phyloP scores from a whole-genome alignment of 2,888 invertebrate species.

The Watsonalla cultraria region DNA sequence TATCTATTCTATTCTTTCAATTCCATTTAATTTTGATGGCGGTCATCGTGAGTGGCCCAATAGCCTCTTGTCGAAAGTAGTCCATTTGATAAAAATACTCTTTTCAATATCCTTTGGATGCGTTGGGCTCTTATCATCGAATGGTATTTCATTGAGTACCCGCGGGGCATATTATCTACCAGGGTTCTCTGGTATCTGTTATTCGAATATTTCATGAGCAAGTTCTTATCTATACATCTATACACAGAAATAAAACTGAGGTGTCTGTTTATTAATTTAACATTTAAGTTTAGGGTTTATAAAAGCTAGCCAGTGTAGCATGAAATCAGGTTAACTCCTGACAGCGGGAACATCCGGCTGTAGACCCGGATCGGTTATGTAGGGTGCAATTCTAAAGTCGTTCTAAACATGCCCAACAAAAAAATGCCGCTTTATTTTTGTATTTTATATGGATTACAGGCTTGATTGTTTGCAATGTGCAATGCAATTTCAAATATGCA shows the following conservation, averaged over 20 bases:
- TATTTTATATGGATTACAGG: too few species aligned
- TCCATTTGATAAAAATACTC: not conserved
- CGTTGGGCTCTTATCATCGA: not conserved
- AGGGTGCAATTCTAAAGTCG: conserved; percentile 20
- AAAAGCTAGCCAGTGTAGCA: conserved; percentile 23
- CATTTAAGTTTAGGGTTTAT: conserved; percentile 8
- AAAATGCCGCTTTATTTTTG: too few species aligned
- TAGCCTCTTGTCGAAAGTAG: not conserved
- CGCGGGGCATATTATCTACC: not conserved
- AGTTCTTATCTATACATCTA: not conserved
- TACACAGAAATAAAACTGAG: too few species aligned
- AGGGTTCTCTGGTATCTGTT: not conserved
- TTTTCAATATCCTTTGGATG: not conserved
- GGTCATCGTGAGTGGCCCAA: conserved; percentile 1
- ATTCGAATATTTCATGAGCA: not conserved
- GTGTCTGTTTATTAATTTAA: conserved; percentile 28
- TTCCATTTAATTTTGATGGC: not conserved
- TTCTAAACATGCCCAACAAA: not conserved
- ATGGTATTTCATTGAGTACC: not conserved
- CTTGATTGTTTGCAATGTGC: too few species aligned
- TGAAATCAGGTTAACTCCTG: conserved; percentile 36
- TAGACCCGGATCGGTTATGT: conserved; percentile 14
- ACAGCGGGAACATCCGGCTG: conserved; percentile 15
- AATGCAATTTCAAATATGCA: too few species aligned
- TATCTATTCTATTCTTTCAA: not conserved